phyloP scores from a whole-genome alignment of 2,797 vertebrate species.

The Hippocampus kuda region DNA sequence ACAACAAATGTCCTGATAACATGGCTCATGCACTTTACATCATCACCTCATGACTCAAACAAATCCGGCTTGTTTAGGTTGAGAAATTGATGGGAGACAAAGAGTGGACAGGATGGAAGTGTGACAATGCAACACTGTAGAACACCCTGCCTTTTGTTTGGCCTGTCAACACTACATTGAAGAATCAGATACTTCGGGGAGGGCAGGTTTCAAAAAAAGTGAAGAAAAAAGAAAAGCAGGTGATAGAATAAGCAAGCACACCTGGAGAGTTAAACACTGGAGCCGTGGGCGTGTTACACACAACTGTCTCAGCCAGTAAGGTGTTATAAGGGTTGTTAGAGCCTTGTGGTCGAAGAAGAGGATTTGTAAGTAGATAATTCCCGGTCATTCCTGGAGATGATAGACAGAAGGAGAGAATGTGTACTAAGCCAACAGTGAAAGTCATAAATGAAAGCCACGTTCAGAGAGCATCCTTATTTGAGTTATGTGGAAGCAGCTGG shows the following conservation, averaged over 20 bases:
- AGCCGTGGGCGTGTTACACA: slow-evolving; percentile 98
- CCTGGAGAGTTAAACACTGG: slow-evolving; percentile 99
- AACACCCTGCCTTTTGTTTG: slow-evolving; percentile 41
- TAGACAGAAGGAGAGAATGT: slow-evolving; percentile 62
- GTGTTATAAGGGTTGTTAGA: slow-evolving; percentile 99
- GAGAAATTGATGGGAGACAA: slow-evolving; percentile 7
- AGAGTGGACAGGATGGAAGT: slow-evolving; percentile 4
- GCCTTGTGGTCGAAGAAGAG: slow-evolving; percentile 99
- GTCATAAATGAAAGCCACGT: slow-evolving; percentile 15
- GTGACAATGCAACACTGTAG: slow-evolving; percentile 44
- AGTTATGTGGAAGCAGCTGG: slow-evolving; percentile 12
- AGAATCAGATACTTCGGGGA: slow-evolving; percentile 11
- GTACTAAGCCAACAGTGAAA: slow-evolving; percentile 27
- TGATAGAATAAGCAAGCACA: slow-evolving; percentile 78
- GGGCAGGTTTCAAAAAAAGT: slow-evolving; percentile 16
- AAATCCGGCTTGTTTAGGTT: background rate
- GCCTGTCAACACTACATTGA: slow-evolving; percentile 26
- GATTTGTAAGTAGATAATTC: slow-evolving; percentile 99
- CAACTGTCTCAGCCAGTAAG: slow-evolving; percentile 99
- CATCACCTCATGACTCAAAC: background rate
- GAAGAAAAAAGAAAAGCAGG: slow-evolving; percentile 29
- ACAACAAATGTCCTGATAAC: background rate
- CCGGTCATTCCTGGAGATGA: slow-evolving; percentile 99
- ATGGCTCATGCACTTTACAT: background rate
- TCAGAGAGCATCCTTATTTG: slow-evolving; percentile 3